Base-by-base conservation (phyloP, 2,888 invertebrate genomes). In the Eumerus sabulonum region DNA sequence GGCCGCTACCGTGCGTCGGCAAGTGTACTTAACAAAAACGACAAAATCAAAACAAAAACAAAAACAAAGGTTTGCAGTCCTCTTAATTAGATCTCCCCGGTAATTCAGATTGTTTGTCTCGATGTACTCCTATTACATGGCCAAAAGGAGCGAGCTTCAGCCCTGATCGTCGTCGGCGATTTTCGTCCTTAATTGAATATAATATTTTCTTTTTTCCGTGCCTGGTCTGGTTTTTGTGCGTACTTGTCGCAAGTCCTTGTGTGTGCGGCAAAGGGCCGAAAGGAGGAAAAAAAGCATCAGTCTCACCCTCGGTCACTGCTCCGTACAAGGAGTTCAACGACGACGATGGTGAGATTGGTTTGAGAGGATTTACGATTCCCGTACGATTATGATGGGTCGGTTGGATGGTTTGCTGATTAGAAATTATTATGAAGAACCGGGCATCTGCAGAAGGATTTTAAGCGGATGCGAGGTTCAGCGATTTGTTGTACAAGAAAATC, bases 161-260 rank as follows among this genome's bases (percentile, higher is more conserved):
- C 14, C 11, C 51, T 35, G n/a, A 19, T 9, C 12, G 14, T 18
- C 19, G 40, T 38, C 7, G 14, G 40, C 14, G 57, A 77, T 48
- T 74, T 74, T 74, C 68, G 68, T 70, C 79, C 64, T 74, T 79
- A 79, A 79, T 79, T 79, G 79, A 74, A 79, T 79, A 77, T 73
- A 48, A 77, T 60, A 72, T 57, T 66, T 50, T 48, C 44, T 53
- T 56, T 40, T 45, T 48, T 13, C 50, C 11, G 36, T 27, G 40
- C 47, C 3, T 40, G 40, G 3, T 3, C 2, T 40, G 3, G n/a
- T 11, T 40, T 40, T 40, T 27, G 7, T 27, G 7, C 27, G 27
- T 27, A 27, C n/a, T n/a, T n/a, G n/a, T 27, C 27, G 27, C 27
- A 27, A 27, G 13, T 16, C 12, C 11, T 57, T 36, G 11, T 12